Conservation (phyloP, 2,113 vertebrate genomes). For the Chrysemys picta region DNA sequence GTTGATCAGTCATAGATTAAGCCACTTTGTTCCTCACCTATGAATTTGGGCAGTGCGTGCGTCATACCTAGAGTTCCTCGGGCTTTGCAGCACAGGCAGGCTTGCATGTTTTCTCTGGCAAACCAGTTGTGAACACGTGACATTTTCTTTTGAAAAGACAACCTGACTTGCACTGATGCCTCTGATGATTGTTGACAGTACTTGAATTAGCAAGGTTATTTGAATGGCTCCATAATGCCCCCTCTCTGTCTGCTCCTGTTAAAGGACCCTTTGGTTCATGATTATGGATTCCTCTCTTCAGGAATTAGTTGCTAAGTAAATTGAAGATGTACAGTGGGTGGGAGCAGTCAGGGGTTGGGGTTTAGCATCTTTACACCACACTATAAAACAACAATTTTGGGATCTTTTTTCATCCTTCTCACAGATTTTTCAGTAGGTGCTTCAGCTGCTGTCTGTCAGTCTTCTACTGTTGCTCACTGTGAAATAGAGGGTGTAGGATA, state of each 20-base stretch:
- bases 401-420: neutral
- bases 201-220: neutral
- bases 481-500: constrained; percentile 8
- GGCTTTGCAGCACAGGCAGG: neutral
- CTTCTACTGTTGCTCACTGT: neutral
- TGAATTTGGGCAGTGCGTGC: neutral
- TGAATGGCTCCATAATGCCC: neutral
- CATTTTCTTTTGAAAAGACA: neutral
- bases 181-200: neutral
- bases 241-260: neutral
- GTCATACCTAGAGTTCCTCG: neutral
- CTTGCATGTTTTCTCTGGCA: neutral
- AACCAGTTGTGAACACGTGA: neutral
- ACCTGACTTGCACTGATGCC: neutral
- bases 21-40: neutral
- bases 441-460: neutral
- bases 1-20: rapidly evolving
- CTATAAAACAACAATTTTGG: rapidly evolving
- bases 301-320: neutral
- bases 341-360: neutral
- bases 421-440: neutral
- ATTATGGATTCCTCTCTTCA: neutral
- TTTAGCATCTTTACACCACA: neutral
- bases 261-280: neutral
- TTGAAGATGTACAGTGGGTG: neutral